Conservation (phyloP, 2,888 invertebrate species). For the Celastrina argiolus region DNA sequence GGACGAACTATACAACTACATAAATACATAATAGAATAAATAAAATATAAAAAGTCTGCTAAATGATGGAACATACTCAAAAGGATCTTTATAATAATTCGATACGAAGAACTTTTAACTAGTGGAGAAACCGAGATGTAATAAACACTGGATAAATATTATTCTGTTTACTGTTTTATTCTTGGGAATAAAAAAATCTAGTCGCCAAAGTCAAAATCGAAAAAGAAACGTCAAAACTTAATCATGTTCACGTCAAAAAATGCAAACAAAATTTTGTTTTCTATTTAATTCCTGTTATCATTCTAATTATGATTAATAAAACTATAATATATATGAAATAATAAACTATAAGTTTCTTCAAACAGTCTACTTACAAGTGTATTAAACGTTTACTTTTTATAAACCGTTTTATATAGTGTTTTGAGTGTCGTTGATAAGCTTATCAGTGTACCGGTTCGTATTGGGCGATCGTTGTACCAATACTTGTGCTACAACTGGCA, state of each 20-base stretch:
- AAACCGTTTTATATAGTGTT: not conserved
- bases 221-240: not conserved
- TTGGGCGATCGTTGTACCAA: slow-evolving; percentile 36
- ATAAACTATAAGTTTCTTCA: not conserved
- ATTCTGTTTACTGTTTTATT: no score
- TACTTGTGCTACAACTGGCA: slow-evolving; percentile 19
- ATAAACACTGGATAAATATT: no score
- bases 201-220: not conserved
- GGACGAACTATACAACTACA: no score
- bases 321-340: not conserved
- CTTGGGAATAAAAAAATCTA: no score
- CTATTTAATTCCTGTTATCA: not conserved
- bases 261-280: slow-evolving; percentile 3
- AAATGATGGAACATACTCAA: no score
- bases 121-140: no score
- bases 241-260: not conserved
- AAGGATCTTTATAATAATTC: no score
- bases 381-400: not conserved
- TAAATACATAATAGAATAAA: no score
- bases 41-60: no score
- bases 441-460: slow-evolving; percentile 36
- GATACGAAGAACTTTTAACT: no score
- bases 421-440: slow-evolving; percentile 27
- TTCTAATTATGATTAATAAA: not conserved
- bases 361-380: not conserved